These are phyloP conservation scores for Amia ocellicauda DNA, from an alignment of 2,113 vertebrate genomes.

Conservation along the genomic window DNA sequence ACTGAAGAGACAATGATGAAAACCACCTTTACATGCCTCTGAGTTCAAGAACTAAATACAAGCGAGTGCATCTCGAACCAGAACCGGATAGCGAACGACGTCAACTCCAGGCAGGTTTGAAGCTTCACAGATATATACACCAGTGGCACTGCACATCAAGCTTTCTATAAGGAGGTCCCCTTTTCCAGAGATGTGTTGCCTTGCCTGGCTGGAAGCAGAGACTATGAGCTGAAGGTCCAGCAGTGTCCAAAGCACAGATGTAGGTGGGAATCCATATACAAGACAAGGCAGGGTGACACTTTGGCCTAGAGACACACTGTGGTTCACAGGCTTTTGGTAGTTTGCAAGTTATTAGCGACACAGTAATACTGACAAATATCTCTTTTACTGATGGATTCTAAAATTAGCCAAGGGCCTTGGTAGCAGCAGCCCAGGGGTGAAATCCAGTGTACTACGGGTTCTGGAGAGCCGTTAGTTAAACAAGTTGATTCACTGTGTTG, in stretches of 20 bases:
- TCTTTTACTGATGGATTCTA: background rate
- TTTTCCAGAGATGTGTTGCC: background rate
- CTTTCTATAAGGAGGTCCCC: background rate
- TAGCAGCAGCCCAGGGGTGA: background rate
- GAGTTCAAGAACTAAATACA: background rate
- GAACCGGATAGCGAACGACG: background rate
- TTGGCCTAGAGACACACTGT: background rate
- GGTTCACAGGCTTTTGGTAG: background rate
- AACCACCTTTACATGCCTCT: background rate
- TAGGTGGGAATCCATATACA: background rate
- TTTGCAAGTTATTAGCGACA: background rate
- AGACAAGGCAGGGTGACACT: background rate
- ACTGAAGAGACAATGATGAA: background rate
- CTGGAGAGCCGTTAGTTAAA: background rate
- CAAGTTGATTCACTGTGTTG: background rate
- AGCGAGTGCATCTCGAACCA: background rate
- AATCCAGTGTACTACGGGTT: slow-evolving; percentile 4
- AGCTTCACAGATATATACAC: slow-evolving; percentile 2
- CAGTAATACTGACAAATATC: background rate
- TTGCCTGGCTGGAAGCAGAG: background rate
- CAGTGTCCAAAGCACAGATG: background rate
- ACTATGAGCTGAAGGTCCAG: background rate
- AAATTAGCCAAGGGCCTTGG: background rate
- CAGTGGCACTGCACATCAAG: background rate
- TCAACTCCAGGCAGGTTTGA: background rate